Percentiles rank a stretch among this genome's conserved stretches.
Conservation (phyloP, 64 coral and sea anemone genomes). For the Montipora capricornis region DNA sequence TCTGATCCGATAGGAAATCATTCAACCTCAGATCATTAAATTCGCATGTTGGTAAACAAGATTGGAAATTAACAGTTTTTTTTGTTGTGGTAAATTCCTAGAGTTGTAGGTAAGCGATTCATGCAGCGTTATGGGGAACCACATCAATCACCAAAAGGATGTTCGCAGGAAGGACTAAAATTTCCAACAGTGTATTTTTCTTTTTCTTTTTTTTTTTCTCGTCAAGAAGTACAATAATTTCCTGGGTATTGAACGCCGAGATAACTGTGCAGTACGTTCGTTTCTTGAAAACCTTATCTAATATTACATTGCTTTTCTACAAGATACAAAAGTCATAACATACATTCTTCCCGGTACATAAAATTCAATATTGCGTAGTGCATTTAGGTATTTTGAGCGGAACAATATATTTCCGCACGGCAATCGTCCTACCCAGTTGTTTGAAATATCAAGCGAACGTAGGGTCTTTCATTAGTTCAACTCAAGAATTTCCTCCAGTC, state of each 20-base stretch:
- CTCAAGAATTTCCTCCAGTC: too few relatives aligned
- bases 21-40: background rate
- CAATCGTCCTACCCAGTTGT: background rate
- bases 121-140: background rate
- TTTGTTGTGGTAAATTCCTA: background rate
- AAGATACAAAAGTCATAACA: background rate
- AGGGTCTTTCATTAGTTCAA: background rate
- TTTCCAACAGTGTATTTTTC: background rate
- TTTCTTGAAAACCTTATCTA: background rate
- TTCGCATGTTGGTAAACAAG: background rate
- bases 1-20: slow-evolving; percentile 3
- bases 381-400: background rate
- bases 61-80: background rate
- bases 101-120: background rate
- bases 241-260: background rate
- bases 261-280: background rate
- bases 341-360: background rate
- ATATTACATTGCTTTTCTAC: background rate
- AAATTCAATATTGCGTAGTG: background rate
- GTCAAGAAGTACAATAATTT: background rate
- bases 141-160: slow-evolving; percentile 15
- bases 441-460: background rate
- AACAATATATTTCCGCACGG: slow-evolving; percentile 5
- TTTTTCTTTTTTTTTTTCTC: background rate
- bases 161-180: slow-evolving; percentile 31